A percentile compares a stretch with the other conserved stretches of the same genome.
Evolutionary conservation across 1,140 invertebrate species (phyloP).

Genomic region (Coelopa frigida): DNA sequence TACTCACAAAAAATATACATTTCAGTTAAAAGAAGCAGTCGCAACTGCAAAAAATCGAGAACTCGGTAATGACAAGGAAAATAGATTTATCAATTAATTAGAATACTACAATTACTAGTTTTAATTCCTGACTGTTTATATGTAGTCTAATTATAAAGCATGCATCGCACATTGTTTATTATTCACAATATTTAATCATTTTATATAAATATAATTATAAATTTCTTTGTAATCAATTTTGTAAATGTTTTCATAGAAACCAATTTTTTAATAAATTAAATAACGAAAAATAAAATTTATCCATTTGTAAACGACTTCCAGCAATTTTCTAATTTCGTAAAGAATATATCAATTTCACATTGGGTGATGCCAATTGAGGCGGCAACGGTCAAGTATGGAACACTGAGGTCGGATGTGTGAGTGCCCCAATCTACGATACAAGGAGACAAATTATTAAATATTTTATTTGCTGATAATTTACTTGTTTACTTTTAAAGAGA

Average conservation of each 20-base stretch:
- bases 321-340: conserved; percentile 33
- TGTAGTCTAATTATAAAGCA: background rate
- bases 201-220: no score
- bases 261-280: no score
- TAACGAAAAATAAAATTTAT: no score
- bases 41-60: conserved; percentile 1
- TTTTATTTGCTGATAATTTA: background rate
- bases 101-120: no score
- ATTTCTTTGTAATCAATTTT: no score
- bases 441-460: no score
- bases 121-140: no score
- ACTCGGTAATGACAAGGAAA: conserved; percentile 8
- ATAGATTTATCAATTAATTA: background rate
- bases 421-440: conserved; percentile 35
- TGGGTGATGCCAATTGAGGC: conserved; percentile 31
- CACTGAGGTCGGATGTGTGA: conserved; percentile 20
- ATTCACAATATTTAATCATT: no score
- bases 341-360: conserved; percentile 37
- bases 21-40: conserved; percentile 7
- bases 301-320: conserved; percentile 22
- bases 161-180: conserved; percentile 7
- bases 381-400: conserved; percentile 41
- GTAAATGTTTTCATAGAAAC: no score
- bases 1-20: background rate
- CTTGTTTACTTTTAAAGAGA: conserved; percentile 27